Percentiles rank a stretch among this genome's conserved stretches.
These are phyloP conservation scores for Neotoxoptera formosana DNA, from an alignment of 1,140 invertebrate genomes.

Conservation along the genomic window DNA sequence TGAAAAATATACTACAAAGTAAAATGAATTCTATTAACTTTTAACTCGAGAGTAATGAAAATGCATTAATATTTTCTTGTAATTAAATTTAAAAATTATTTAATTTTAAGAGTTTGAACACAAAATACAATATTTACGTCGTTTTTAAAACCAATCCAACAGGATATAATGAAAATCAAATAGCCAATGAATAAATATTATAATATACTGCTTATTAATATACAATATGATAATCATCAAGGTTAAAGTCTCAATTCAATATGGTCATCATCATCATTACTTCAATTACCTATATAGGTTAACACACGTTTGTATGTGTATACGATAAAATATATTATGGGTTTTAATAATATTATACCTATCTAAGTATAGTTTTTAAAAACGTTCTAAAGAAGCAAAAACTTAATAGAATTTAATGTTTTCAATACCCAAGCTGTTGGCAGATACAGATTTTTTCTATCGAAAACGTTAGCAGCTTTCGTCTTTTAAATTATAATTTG, in stretches of 20 bases:
- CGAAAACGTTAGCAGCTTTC: background rate
- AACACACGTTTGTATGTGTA: background rate
- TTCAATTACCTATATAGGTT: background rate
- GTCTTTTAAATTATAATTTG: background rate
- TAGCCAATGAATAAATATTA: background rate
- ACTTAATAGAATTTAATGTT: background rate
- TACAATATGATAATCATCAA: background rate
- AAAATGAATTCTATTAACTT: background rate
- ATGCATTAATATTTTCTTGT: background rate
- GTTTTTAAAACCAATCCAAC: background rate
- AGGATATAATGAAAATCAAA: background rate
- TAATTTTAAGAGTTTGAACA: background rate
- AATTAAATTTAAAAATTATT: background rate
- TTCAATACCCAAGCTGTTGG: background rate
- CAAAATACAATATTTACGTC: background rate
- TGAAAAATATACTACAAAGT: background rate
- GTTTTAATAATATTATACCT: background rate
- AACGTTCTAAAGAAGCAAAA: background rate
- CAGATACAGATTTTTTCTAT: background rate
- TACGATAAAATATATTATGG: too few relatives aligned
- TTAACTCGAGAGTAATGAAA: background rate
- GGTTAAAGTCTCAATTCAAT: background rate
- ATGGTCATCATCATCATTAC: background rate
- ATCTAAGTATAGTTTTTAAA: background rate
- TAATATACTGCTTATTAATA: background rate